Evolutionary conservation across 2,888 invertebrate species (phyloP).

Genomic region (Chalcis sispes): DNA sequence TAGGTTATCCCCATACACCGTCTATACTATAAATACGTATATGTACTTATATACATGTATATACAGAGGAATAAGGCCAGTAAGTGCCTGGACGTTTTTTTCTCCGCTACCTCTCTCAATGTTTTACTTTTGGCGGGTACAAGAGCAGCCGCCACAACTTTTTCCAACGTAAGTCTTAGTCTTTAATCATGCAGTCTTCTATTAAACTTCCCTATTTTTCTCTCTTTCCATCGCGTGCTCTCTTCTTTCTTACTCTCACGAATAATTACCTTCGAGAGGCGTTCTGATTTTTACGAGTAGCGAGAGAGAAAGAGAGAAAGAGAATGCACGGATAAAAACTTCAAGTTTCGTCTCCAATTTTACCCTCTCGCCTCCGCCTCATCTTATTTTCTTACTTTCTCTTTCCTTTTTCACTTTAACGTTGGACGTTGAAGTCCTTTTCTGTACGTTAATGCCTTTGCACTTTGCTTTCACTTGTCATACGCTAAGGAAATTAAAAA

Average conservation of each 20-base stretch:
- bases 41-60: conserved; percentile 37
- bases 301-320: conserved; percentile 4
- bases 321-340: neutral
- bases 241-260: conserved; percentile 32
- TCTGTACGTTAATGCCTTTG: conserved; percentile 30
- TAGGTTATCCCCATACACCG: conserved; percentile 45
- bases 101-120: conserved; percentile 1
- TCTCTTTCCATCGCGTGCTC: conserved; percentile 6
- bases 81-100: neutral
- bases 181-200: conserved; percentile 54
- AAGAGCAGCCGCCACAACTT: neutral
- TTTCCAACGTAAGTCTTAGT: conserved; percentile 25
- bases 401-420: neutral
- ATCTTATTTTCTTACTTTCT: neutral
- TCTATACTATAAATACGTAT: conserved; percentile 10
- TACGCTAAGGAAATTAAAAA: conserved; percentile 40
- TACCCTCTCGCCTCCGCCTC: too few species aligned
- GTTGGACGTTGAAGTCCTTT: conserved; percentile 20
- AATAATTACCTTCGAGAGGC: conserved; percentile 54
- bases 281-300: conserved; percentile 36
- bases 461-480: conserved; percentile 47
- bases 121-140: conserved; percentile 45
- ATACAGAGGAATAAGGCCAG: conserved; percentile 5
- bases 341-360: conserved; percentile 35
- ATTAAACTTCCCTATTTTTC: conserved; percentile 47